phyloP scores from a whole-genome alignment of 2,113 vertebrate species.

The Lasiurus cinereus region DNA sequence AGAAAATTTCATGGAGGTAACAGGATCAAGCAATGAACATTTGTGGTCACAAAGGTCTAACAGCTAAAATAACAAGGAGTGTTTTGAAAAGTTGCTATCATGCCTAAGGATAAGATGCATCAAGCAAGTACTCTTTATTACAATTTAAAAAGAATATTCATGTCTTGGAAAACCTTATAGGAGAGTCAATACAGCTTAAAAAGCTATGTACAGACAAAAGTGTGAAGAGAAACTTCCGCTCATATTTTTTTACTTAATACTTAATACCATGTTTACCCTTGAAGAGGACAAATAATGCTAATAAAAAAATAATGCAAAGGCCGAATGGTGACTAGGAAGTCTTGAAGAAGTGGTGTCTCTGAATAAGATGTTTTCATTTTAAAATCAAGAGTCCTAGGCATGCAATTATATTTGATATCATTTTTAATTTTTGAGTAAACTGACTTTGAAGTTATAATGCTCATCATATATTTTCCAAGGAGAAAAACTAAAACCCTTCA shows the following conservation, averaged over 20 bases:
- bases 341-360: not conserved
- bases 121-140: not conserved
- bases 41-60: not conserved
- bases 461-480: not conserved
- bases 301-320: conserved; percentile 30
- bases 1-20: not conserved
- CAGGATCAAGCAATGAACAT: not conserved
- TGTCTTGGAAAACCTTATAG: not conserved
- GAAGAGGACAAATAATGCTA: not conserved
- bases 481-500: not conserved
- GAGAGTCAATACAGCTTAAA: not conserved
- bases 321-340: not conserved
- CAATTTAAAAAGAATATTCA: conserved; percentile 12
- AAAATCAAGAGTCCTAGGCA: not conserved
- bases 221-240: not conserved
- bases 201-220: not conserved
- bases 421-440: conserved; percentile 8
- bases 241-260: conserved; percentile 16
- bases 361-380: not conserved
- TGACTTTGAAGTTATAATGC: not conserved
- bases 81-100: conserved; percentile 41
- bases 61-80: not conserved
- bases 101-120: conserved; percentile 6
- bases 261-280: not conserved
- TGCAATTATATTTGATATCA: conserved; percentile 22